Evolutionary conservation across 2,113 vertebrate genomes (phyloP).

Genomic region (Columba janthina): DNA sequence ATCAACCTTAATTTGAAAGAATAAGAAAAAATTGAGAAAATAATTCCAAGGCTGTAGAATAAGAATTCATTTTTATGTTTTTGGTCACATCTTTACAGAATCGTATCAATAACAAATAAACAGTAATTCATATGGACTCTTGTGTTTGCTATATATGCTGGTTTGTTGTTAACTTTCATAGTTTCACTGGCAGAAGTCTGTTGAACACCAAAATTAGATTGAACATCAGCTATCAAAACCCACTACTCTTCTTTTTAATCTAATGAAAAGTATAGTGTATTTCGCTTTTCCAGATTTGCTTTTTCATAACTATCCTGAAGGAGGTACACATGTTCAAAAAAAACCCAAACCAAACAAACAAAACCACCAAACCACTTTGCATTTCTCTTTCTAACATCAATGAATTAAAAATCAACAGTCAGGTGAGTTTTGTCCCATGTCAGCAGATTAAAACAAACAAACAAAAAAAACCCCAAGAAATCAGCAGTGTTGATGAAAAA

Average conservation of each 20-base stretch:
- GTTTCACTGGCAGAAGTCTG: neutral
- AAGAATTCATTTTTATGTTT: neutral
- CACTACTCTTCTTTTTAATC: neutral
- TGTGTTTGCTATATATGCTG: neutral
- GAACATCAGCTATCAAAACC: neutral
- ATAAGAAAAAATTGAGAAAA: neutral
- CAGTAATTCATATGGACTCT: neutral
- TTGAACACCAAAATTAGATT: neutral
- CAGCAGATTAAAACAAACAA: neutral
- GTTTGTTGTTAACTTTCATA: neutral
- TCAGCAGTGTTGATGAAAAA: neutral
- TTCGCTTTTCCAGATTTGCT: neutral
- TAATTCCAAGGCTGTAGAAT: neutral
- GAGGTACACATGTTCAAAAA: neutral
- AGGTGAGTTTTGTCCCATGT: neutral
- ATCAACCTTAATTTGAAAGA: constrained; percentile 82
- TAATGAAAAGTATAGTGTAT: neutral
- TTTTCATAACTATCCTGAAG: neutral
- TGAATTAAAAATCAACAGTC: neutral
- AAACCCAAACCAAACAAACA: neutral
- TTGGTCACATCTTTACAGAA: neutral
- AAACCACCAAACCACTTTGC: neutral
- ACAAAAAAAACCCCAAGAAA: neutral
- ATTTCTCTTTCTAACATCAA: neutral
- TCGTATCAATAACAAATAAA: neutral